Evolutionary conservation across 2,797 vertebrate species (phyloP).

Genomic region (Myioborus miniatus): DNA sequence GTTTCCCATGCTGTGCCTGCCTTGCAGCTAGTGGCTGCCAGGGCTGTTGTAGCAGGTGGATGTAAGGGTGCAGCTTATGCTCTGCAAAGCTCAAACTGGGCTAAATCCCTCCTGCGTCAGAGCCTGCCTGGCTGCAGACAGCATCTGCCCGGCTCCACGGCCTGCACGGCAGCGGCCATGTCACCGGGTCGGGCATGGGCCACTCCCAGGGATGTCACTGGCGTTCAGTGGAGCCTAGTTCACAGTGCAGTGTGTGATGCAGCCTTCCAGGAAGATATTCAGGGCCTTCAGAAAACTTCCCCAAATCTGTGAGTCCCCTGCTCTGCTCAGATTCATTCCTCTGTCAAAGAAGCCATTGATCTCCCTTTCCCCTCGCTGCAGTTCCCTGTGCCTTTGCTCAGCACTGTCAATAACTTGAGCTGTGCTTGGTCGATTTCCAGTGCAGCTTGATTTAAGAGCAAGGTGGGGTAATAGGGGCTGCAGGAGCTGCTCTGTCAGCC

Average conservation of each 20-base stretch:
- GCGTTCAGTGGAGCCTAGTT: rapidly evolving
- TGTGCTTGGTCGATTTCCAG: neutral
- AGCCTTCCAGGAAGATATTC: neutral
- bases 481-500: neutral
- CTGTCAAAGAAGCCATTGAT: rapidly evolving
- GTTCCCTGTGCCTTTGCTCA: rapidly evolving
- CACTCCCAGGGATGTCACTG: rapidly evolving
- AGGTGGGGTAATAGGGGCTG: rapidly evolving
- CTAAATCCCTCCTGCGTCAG: neutral
- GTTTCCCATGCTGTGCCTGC: neutral
- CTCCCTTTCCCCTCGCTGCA: neutral
- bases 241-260: rapidly evolving
- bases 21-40: neutral
- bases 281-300: neutral
- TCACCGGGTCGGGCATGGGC: rapidly evolving
- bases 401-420: neutral
- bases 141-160: neutral
- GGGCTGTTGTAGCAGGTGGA: neutral
- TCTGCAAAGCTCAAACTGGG: neutral
- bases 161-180: rapidly evolving
- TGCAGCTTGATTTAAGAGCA: neutral
- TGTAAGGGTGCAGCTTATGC: neutral
- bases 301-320: neutral
- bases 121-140: neutral
- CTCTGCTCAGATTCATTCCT: neutral